Percentiles rank a stretch among this genome's conserved stretches.
phyloP scores from a whole-genome alignment of 2,797 vertebrate genomes.

The Pangasius djambal region DNA sequence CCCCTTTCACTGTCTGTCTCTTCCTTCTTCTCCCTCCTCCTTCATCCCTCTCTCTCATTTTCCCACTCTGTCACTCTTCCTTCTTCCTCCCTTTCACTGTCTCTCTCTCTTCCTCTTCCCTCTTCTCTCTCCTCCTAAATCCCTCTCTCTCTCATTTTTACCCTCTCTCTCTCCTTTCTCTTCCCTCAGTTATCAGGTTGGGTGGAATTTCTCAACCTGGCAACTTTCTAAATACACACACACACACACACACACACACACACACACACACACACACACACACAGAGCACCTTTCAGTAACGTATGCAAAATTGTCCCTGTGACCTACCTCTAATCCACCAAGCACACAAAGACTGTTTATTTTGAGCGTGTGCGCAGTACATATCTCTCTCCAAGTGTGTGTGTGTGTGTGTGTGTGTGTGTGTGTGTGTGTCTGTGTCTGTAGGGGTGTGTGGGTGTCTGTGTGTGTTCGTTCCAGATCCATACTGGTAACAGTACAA shows the following conservation, averaged over 20 bases:
- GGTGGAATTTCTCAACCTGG: not conserved
- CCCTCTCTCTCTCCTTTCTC: not conserved
- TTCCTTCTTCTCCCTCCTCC: no score
- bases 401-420: slow-evolving; percentile 60
- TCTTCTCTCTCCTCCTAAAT: no score
- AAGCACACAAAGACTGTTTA: slow-evolving; percentile 69
- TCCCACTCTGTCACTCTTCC: no score
- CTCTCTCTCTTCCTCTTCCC: not conserved
- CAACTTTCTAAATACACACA: not conserved
- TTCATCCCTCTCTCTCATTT: not conserved
- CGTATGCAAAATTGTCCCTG: slow-evolving; percentile 74
- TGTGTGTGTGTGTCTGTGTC: slow-evolving; percentile 55
- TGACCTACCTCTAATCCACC: slow-evolving; percentile 64
- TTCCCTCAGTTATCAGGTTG: not conserved
- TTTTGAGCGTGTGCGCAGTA: slow-evolving; percentile 46
- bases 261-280: not conserved
- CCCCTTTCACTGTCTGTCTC: not conserved
- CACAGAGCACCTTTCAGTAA: slow-evolving; percentile 61
- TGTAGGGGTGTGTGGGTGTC: slow-evolving; percentile 4
- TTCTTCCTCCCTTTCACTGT: slow-evolving; percentile 1
- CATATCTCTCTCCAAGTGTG: slow-evolving; percentile 39
- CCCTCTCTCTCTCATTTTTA: not conserved
- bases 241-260: not conserved
- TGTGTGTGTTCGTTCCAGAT: slow-evolving; percentile 60
- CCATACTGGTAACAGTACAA: slow-evolving; percentile 75